phyloP scores from a whole-genome alignment of 2,113 vertebrate genomes.

The Rostratula benghalensis region DNA sequence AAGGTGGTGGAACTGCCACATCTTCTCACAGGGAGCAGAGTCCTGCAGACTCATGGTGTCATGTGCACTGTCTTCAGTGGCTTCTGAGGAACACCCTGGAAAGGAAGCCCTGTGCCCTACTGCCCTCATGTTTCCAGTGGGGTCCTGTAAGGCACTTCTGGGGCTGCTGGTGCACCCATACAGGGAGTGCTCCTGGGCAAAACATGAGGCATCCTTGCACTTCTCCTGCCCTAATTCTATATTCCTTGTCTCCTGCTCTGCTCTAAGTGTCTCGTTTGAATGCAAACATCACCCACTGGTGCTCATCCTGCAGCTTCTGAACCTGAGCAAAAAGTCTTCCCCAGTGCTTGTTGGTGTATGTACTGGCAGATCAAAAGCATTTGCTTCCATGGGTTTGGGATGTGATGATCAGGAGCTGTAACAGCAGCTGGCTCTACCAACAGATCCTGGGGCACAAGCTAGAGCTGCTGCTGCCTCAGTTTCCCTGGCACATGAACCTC shows the following conservation, averaged over 20 bases:
- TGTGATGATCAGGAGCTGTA: not conserved
- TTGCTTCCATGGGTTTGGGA: not conserved
- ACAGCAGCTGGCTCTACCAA: not conserved
- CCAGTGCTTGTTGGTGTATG: not conserved
- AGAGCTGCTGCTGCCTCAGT: not conserved
- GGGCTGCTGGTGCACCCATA: not conserved
- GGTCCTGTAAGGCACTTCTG: not conserved
- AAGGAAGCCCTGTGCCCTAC: not conserved
- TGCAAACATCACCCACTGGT: not conserved
- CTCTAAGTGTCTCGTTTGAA: not conserved
- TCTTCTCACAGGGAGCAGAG: not conserved
- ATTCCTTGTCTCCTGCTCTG: not conserved
- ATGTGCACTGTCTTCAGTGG: not conserved
- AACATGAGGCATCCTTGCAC: not conserved
- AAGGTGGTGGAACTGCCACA: not conserved
- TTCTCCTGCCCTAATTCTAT: not conserved
- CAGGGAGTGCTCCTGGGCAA: not conserved
- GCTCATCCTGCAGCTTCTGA: not conserved
- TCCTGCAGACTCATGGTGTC: not conserved
- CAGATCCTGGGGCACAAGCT: not conserved
- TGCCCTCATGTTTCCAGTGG: not conserved
- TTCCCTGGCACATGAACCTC: not conserved
- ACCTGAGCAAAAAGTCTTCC: not conserved
- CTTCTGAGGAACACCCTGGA: not conserved
- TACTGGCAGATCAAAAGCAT: not conserved